These are phyloP conservation scores for Pherbina coryleti DNA, from an alignment of 2,888 invertebrate genomes.

Conservation along the genomic window DNA sequence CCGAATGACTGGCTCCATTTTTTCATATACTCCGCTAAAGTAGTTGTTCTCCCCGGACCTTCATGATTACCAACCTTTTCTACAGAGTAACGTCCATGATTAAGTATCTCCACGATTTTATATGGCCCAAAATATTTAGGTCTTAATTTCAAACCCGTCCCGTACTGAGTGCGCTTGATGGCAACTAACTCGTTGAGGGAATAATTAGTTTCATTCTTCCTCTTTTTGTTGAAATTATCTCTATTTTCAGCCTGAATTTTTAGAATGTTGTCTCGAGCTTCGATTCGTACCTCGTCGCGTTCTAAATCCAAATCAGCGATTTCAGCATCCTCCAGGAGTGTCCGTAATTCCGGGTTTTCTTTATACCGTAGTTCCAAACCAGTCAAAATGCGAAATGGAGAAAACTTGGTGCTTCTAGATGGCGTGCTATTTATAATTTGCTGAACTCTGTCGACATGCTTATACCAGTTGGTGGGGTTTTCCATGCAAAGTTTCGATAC, in stretches of 20 bases:
- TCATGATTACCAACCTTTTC: too few relatives aligned
- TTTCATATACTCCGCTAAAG: background rate
- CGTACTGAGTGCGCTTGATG: too few relatives aligned
- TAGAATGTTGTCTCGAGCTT: constrained; percentile 38
- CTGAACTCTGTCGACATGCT: constrained; percentile 46
- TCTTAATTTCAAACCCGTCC: too few relatives aligned
- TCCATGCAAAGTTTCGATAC: constrained; percentile 60
- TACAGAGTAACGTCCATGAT: too few relatives aligned
- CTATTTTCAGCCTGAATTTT: constrained; percentile 43
- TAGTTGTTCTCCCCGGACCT: background rate
- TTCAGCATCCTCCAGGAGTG: constrained; percentile 12
- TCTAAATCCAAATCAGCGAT: constrained; percentile 5
- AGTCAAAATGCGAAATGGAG: constrained; percentile 44
- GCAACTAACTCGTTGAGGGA: too few relatives aligned
- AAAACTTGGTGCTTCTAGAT: constrained; percentile 39
- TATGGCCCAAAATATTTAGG: too few relatives aligned
- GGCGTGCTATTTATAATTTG: constrained; percentile 50
- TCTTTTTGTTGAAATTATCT: constrained; percentile 25
- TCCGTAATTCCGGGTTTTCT: constrained; percentile 12
- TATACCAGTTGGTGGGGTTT: constrained; percentile 58
- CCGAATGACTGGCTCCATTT: background rate
- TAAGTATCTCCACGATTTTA: too few relatives aligned
- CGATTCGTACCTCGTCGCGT: background rate
- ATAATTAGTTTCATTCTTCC: background rate
- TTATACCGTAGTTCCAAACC: constrained; percentile 40